These are phyloP conservation scores for Herpetotheres cachinnans DNA, from an alignment of 2,113 vertebrate genomes.

Conservation along the genomic window DNA sequence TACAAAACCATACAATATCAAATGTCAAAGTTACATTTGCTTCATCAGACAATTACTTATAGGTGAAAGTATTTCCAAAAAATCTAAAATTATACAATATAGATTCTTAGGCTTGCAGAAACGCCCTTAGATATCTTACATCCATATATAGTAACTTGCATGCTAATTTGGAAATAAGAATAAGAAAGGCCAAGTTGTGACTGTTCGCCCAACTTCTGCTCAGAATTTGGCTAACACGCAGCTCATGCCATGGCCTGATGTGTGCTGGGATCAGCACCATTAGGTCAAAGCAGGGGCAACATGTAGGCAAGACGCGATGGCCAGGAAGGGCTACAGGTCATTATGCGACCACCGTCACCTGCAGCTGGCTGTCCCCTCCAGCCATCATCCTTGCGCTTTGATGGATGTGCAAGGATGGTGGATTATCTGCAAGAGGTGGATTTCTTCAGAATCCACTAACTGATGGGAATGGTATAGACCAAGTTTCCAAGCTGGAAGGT, in stretches of 20 bases:
- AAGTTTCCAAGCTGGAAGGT: background rate
- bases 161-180: background rate
- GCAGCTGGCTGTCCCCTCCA: background rate
- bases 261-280: background rate
- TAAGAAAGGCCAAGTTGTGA: background rate
- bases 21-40: background rate
- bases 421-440: background rate
- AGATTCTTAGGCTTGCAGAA: background rate
- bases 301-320: fast-evolving
- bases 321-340: background rate
- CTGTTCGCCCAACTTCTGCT: background rate
- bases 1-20: background rate
- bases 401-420: background rate
- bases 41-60: background rate
- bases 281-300: background rate
- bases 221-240: background rate
- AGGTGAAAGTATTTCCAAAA: background rate
- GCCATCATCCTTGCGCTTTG: background rate
- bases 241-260: background rate
- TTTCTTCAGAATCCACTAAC: background rate
- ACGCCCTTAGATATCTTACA: background rate
- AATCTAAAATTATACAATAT: background rate
- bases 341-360: fast-evolving
- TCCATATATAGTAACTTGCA: background rate
- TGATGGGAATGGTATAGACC: fast-evolving